These are phyloP conservation scores for Nasonia oneida DNA, from an alignment of 2,888 invertebrate species.

Conservation along the genomic window DNA sequence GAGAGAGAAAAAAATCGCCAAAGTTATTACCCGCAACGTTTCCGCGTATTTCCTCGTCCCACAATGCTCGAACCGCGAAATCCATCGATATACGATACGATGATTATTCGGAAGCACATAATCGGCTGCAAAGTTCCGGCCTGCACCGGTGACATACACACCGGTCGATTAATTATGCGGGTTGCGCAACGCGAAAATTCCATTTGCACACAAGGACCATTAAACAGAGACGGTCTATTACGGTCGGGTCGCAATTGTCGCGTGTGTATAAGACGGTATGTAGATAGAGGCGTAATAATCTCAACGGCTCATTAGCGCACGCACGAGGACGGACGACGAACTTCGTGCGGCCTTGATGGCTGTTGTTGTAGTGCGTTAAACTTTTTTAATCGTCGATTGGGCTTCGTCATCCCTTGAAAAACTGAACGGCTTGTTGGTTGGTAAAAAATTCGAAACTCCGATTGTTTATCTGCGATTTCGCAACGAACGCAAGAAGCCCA, in stretches of 20 bases:
- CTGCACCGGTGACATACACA: background rate
- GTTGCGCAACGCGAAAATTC: slow-evolving; percentile 2
- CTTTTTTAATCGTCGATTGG: background rate
- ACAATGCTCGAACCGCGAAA: background rate
- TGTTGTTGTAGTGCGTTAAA: background rate
- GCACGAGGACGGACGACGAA: slow-evolving; percentile 6
- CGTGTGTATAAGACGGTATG: slow-evolving; percentile 5
- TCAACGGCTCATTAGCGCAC: slow-evolving; percentile 1
- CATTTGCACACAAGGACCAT: background rate
- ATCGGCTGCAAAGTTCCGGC: background rate
- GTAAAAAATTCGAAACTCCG: too few relatives aligned
- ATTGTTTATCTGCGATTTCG: too few relatives aligned
- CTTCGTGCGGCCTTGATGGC: background rate
- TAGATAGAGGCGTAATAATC: background rate
- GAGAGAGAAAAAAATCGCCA: background rate
- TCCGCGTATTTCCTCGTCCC: background rate
- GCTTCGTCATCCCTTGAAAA: too few relatives aligned
- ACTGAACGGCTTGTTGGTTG: too few relatives aligned
- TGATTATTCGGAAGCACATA: background rate
- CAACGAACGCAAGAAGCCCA: too few relatives aligned
- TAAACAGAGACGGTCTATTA: background rate
- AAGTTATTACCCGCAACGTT: background rate
- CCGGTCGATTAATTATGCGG: background rate
- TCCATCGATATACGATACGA: background rate
- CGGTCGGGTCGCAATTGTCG: slow-evolving; percentile 2